Base-by-base conservation (phyloP, 2,113 vertebrate species). In the Paramormyrops kingsleyae region DNA sequence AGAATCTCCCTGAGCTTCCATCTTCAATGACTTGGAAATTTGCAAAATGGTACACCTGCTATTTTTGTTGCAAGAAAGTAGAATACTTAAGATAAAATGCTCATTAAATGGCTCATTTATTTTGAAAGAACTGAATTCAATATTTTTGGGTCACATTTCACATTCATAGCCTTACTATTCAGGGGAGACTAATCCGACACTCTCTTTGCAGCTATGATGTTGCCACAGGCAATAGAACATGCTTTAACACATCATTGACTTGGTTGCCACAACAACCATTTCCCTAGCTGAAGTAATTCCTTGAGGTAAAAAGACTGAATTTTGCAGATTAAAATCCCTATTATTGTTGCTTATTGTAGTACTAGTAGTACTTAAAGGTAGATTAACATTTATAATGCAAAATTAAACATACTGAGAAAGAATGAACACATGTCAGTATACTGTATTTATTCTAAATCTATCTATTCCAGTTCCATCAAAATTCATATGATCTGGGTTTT, bases 131-230 rank as follows among this genome's bases (percentile, higher is more conserved):
- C 31, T 80, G 35, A 35, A 80, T 42, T 80, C 15, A 80, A 42
- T 19, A 80, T 80, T 42, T 70, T 80, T 80, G 74, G 70, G 74
- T 80, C 74, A 80, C 35, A 80, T 80, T 80, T 80, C 31, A 80
- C 74, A 80, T 80, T 80, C 35, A 35, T 42, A 42, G 74, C 74
- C 74, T 39, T 80, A 19, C 74, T 80, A 80, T 80, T 80, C 74
- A 70, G 74, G 74, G 31, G 74, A 7, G 35, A 80, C 17, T 35
- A 80, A 80, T 42, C 15, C 4, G n/a, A 42, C 62, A 31, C n/a
- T 70, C 4, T 80, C 15, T 80, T 39, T 8, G 17, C 74, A 80
- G 74, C 17, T 80, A 35, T 80, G 74, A 80, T 39, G 74, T 80
- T 42, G 74, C 74, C 74, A 39, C 31, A 2, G 74, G 74, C 74